Evolutionary conservation across 2,797 vertebrate genomes (phyloP).

Genomic region (Cuculus canorus): DNA sequence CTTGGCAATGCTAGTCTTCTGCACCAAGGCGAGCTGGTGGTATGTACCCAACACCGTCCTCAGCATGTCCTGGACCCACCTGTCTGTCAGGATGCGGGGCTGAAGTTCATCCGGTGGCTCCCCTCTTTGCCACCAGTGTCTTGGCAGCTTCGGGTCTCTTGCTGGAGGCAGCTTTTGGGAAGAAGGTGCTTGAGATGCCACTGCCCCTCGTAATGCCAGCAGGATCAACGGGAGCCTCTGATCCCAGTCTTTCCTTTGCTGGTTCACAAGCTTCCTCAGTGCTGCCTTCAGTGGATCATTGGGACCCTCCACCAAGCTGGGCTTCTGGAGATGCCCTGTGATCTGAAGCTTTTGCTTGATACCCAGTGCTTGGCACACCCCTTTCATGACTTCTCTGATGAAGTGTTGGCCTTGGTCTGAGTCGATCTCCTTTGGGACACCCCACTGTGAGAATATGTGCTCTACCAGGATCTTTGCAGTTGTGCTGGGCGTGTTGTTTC

Average conservation of each 20-base stretch:
- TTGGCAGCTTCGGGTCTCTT: not conserved
- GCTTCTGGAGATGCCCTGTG: slow-evolving; percentile 39
- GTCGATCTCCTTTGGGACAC: slow-evolving; percentile 47
- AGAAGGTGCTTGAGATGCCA: not conserved
- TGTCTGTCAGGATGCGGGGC: slow-evolving; percentile 52
- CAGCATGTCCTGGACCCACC: slow-evolving; percentile 56
- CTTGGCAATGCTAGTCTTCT: slow-evolving; percentile 37
- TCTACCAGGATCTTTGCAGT: slow-evolving; percentile 54
- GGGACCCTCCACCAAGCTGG: not conserved
- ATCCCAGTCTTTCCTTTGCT: slow-evolving; percentile 64
- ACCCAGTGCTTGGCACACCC: slow-evolving; percentile 59
- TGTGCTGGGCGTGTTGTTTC: not conserved
- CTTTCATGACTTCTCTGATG: slow-evolving; percentile 24
- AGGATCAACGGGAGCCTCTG: slow-evolving; percentile 49
- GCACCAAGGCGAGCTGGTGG: not conserved
- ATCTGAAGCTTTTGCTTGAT: slow-evolving; percentile 68
- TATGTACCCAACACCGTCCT: not conserved
- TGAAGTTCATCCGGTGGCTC: slow-evolving; percentile 32
- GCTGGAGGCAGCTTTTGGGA: not conserved
- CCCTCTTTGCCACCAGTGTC: slow-evolving; percentile 52
- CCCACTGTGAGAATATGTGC: slow-evolving; percentile 46
- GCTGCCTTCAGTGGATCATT: not conserved
- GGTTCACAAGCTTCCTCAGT: slow-evolving; percentile 14
- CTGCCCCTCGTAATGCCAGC: slow-evolving; percentile 13
- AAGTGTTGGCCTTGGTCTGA: slow-evolving; percentile 22